phyloP scores from a whole-genome alignment of 2,797 vertebrate genomes.

The Anniella stebbinsi region DNA sequence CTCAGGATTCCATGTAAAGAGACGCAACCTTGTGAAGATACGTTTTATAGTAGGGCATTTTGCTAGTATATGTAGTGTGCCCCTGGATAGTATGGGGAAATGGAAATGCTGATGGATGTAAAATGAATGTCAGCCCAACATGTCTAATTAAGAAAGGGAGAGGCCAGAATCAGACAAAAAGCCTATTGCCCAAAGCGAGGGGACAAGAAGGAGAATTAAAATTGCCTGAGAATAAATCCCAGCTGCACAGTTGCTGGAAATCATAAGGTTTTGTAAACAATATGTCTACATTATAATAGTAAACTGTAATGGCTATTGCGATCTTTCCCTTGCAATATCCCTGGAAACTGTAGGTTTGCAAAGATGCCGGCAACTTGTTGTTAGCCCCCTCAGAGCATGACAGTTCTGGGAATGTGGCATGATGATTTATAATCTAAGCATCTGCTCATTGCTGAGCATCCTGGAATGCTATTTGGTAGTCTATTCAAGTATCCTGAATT shows the following conservation, averaged over 20 bases:
- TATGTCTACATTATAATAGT: neutral
- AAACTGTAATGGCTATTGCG: neutral
- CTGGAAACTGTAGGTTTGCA: neutral
- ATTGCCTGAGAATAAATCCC: slow-evolving; percentile 54
- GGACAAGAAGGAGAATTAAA: slow-evolving; percentile 7
- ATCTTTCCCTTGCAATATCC: neutral
- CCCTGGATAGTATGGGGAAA: slow-evolving; percentile 7
- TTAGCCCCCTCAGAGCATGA: too few relatives aligned
- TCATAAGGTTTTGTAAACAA: neutral
- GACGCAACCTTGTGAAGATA: neutral
- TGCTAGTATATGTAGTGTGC: neutral
- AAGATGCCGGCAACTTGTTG: neutral
- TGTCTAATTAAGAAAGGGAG: slow-evolving; percentile 24
- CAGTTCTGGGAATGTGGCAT: neutral
- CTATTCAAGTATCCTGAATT: neutral
- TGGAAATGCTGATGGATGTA: neutral
- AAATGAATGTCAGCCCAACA: neutral
- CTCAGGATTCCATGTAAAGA: neutral
- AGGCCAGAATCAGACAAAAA: slow-evolving; percentile 29
- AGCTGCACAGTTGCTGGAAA: slow-evolving; percentile 12
- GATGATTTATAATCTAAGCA: neutral
- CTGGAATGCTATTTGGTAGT: neutral
- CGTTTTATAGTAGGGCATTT: neutral
- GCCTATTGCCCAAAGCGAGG: neutral
- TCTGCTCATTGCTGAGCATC: neutral